Conservation (phyloP, 2,113 vertebrate species). For the Numida meleagris region DNA sequence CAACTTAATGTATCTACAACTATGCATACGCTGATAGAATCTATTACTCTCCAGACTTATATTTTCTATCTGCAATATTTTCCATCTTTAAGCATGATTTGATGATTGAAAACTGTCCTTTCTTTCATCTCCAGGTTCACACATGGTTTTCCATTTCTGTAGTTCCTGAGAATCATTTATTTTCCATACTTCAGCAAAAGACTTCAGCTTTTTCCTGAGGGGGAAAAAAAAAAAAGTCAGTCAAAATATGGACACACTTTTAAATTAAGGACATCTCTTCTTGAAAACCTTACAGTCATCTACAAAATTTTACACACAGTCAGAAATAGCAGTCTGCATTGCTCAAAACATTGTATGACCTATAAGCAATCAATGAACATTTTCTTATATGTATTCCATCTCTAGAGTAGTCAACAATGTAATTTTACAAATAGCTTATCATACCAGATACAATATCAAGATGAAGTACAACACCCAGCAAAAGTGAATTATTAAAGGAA, state of each 20-base stretch:
- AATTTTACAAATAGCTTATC: background rate
- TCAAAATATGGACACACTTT: background rate
- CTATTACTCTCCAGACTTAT: background rate
- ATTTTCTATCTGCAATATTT: background rate
- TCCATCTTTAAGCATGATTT: background rate
- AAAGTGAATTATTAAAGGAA: background rate
- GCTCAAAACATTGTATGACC: background rate
- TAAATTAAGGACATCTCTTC: background rate
- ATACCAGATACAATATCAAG: background rate
- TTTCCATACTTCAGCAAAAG: conserved; percentile 75
- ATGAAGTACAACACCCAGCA: background rate
- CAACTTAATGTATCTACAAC: background rate
- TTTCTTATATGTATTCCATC: background rate
- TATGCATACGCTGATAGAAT: background rate
- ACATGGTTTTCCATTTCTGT: conserved; percentile 60
- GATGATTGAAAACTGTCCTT: conserved; percentile 39
- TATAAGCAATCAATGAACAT: background rate
- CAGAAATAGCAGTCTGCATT: background rate
- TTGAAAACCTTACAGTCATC: background rate
- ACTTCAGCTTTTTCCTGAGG: conserved; percentile 70
- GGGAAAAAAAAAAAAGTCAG: background rate
- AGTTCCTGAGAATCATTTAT: conserved; percentile 63
- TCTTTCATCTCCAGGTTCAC: conserved; percentile 48
- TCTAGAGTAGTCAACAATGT: background rate
- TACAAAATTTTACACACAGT: background rate